Evolutionary conservation across 2,797 vertebrate species (phyloP), one percentile per base, ranked within the genome.

Genomic region (Ctenochaetus hawaiiensis): DNA sequence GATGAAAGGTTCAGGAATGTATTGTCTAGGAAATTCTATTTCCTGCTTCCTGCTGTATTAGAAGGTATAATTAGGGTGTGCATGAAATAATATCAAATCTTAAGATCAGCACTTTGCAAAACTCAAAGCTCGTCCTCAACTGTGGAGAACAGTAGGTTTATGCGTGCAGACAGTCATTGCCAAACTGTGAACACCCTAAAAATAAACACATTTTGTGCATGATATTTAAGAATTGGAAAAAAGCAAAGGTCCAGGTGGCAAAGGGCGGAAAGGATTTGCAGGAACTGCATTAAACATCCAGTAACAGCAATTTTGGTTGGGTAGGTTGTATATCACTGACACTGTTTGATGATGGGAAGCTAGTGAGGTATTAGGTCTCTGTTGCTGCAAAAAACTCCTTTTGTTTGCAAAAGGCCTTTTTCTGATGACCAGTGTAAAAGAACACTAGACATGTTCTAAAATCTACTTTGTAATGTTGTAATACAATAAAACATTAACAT

Each of bases 41-140:
- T 80, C 72, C 26, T 58, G 26, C 43, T 68, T 53, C 49, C 47
- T 60, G 37, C 20, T 44, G 30, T 53, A 44, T 69, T 59, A 53
- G 22, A 16, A 53, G 73, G 70, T 63, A 65, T 44, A 67, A 77
- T 65, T 47, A 26, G 16, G 53, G 37, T 68, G 70, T 63, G 39
- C 34, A 71, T 62, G 72, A 59, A 84, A 86, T 81, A 78, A 77
- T 63, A 81, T 64, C 48, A 13, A 66, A 61, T 66, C 44, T 75
- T 72, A n/a, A 78, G 44, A 77, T 82, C 53, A 82, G 78, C 76
- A 66, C 17, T 77, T 70, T 39, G 41, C 58, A 75, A 77, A 80
- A 51, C 18, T 12, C 22, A 49, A 63, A 22, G 23, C 59, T 67
- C 57, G 78, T 80, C 58, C 59, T 69, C 14, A 20, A 73, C 70